phyloP scores from a whole-genome alignment of 2,113 vertebrate genomes.

The Cheilinus undulatus region DNA sequence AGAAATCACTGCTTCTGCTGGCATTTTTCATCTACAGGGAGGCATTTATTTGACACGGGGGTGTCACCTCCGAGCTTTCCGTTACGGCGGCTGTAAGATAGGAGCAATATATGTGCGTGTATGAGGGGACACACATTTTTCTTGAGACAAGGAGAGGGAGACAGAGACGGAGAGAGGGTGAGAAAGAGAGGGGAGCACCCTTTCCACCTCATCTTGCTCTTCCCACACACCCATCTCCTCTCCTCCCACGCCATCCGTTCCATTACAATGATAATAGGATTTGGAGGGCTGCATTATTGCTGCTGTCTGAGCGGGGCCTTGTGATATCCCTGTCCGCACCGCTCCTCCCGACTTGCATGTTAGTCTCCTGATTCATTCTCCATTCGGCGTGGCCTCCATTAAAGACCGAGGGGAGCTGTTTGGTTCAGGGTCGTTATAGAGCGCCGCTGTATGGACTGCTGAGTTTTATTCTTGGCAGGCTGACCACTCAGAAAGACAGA shows the following conservation, averaged over 20 bases:
- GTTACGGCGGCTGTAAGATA: constrained; percentile 27
- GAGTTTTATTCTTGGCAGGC: constrained; percentile 64
- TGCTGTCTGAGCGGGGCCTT: constrained; percentile 68
- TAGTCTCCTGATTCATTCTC: constrained; percentile 71
- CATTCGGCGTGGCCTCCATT: constrained; percentile 52
- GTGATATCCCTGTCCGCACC: constrained; percentile 64
- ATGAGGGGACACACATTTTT: constrained; percentile 8
- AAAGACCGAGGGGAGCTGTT: constrained; percentile 66
- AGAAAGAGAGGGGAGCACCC: constrained; percentile 35
- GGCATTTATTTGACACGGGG: constrained; percentile 47
- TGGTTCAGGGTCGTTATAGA: constrained; percentile 59
- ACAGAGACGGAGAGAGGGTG: constrained; percentile 15
- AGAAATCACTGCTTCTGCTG: constrained; percentile 24
- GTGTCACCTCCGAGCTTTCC: constrained; percentile 52
- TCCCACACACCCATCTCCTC: constrained; percentile 57
- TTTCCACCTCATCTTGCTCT: constrained; percentile 52
- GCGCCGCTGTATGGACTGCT: constrained; percentile 58
- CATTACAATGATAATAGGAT: constrained; percentile 83
- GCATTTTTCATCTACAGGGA: constrained; percentile 48
- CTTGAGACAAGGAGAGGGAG: constrained; percentile 29
- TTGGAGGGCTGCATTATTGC: constrained; percentile 77
- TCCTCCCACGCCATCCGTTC: constrained; percentile 71
- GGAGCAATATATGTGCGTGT: constrained; percentile 8
- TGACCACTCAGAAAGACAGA: constrained; percentile 40
- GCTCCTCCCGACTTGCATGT: constrained; percentile 64